Base-by-base conservation (phyloP, 2,888 invertebrate species). In the Amphipoea lucens region DNA sequence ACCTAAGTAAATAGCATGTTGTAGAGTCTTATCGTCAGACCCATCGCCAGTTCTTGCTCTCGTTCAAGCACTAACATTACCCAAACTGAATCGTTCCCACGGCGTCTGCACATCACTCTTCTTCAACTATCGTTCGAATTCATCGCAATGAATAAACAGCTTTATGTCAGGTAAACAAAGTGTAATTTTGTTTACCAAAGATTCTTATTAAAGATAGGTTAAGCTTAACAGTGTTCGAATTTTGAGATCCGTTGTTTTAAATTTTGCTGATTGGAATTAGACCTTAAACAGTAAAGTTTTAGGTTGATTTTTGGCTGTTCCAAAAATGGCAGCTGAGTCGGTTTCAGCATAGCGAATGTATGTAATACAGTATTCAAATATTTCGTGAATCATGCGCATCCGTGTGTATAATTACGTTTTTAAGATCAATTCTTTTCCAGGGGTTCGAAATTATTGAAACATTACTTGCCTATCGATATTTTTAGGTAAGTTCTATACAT, bases 31-130 rank as follows among this genome's bases (percentile, higher is more conserved):
- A 96, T 96, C 95, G 91, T 87, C 80, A 85, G 91, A 93, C 92
- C 88, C 88, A 96, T 95, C 95, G 89, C 91, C 77, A 88, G 91
- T 92, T 94, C 92, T 90, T 93, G 94, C 92, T 95, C 93, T 93
- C 93, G 91, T 94, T 91, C 86, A 89, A 90, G 84, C 92, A 91
- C 90, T 88, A 92, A 87, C 87, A 86, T 93, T 95, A 94, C 94
- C 93, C 90, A 92, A 95, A 94, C 94, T 91, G 91, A 92, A 93
- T 92, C 91, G 94, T 96, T 96, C 96, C 96, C 96, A 96, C 96
- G 96, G 92, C 91, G 90, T 93, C 92, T 91, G 92, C 92, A 93
- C 95, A 94, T 95, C 95, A 94, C 93, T 93, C 93, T 91, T 93
- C 93, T 91, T 90, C 91, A 88, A 91, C 87, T 83, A 90, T 91